phyloP scores from a whole-genome alignment of 2,797 vertebrate genomes.

The Smutsia gigantea region DNA sequence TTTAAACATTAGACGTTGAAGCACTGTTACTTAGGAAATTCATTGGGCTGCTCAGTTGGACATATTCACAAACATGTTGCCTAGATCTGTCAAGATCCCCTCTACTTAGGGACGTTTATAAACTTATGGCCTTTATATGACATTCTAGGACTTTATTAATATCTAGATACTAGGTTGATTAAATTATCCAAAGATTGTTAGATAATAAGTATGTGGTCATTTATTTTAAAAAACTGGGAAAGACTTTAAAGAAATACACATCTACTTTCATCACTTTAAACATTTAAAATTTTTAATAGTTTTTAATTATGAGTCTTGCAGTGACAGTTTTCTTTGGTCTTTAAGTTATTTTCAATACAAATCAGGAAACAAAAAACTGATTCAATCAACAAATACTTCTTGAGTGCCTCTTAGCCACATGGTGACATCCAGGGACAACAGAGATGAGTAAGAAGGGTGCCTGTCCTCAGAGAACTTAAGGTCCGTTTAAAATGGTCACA shows the following conservation, averaged over 20 bases:
- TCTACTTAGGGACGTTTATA: neutral
- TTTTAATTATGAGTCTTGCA: slow-evolving; percentile 1
- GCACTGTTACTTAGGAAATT: neutral
- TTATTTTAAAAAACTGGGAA: slow-evolving; percentile 23
- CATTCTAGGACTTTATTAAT: slow-evolving; percentile 3
- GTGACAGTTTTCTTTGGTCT: neutral
- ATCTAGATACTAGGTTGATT: slow-evolving; percentile 3
- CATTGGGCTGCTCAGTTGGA: neutral
- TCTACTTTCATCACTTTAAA: slow-evolving; percentile 10
- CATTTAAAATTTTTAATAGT: neutral
- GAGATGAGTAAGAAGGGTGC: neutral
- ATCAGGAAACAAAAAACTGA: slow-evolving; percentile 1
- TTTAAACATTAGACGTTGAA: neutral
- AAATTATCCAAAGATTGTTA: slow-evolving; percentile 30
- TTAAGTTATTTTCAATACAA: slow-evolving; percentile 22
- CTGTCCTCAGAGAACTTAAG: neutral
- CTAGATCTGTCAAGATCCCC: neutral
- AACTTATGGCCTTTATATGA: neutral
- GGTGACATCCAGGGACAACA: neutral
- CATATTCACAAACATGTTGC: neutral
- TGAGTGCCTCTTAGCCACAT: neutral
- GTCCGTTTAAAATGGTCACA: neutral
- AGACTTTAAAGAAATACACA: slow-evolving; percentile 4
- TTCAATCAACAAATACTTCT: neutral
- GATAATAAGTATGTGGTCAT: neutral